Evolutionary conservation across 2,113 vertebrate genomes (phyloP), one percentile per base, ranked within the genome.

Genomic region (Lagopus muta): DNA sequence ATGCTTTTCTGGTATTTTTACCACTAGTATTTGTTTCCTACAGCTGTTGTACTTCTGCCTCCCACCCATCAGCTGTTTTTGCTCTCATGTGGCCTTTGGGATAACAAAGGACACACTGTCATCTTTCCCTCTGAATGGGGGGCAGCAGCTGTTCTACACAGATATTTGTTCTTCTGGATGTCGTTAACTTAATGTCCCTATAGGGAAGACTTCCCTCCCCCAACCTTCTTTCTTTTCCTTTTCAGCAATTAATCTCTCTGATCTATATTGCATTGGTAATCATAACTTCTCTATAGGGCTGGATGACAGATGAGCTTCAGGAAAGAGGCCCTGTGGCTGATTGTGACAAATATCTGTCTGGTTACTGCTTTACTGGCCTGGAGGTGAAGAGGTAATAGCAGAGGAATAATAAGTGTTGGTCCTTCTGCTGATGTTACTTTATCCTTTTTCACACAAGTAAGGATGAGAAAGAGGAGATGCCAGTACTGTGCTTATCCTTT

Each of bases 101-200:
- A 76, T 88, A 93, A 93, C 82, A 89, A 92, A 88, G 55, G 82
- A 78, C 80, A 94, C 47, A 36, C 91, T 92, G 81, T 93, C 88
- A 60, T 86, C 82, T 71, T 94, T 74, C 40, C 64, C 43, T 92
- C 25, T 57, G 64, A 94, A 89, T 72, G 81, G 88, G 75, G 57
- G 52, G 24, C 71, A 94, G 77, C 94, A 93, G 93, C 93, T 96
- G 90, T 92, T 92, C 83, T 81, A 38, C 47, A 45, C 76, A 82
- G 89, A 88, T 62, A 62, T 94, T 96, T 94, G 85, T 90, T 96
- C 80, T 74, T 86, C 69, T 89, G 80, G 52, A 45, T 88, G 83
- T 34, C 15, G 20, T 88, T 91, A 92, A 45, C 55, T 86, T 71
- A 48, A 64, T 82, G 93, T 94, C 67, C 38, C 43, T 52, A 12